Evolutionary conservation across 53 echinoderm and acorn worm genomes (phyloP), one percentile per base, ranked within the genome.

Genomic region (Actinopyga echinites): DNA sequence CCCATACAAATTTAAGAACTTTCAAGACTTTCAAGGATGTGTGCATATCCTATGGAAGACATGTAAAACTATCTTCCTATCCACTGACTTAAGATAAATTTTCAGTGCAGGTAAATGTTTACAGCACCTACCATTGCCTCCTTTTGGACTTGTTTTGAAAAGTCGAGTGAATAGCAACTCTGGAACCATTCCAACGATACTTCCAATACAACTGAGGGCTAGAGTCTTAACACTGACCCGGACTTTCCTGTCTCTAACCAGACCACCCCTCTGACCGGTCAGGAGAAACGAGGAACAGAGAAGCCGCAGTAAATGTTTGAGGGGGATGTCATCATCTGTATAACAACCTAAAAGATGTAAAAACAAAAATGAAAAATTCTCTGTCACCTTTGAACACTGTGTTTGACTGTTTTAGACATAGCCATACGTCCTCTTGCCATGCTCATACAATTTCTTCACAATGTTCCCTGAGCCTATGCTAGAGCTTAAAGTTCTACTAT

Each of bases 211-310:
- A 44, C 92, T 88, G 37, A 94, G 78, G 9, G 94, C 92, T 42
- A 97, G 69, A 13, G 89, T 90, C 64, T 97, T 97, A 19, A 92
- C 94, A 82, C 97, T 97, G 79, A 97, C 89, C 69, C 97, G 77
- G 9, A 92, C 90, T 44, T 75, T 83, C 53, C 89, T 65, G 74
- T 96, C 97, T 33, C 94, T 87, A 29, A 91, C 84, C 28, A 85
- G 82, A 8, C 89, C 86, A 7, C 88, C 91, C 52, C 60, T 90
- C 86, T 88, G 88, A 30, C 94, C 97, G 6, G 92, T 92, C 71
- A 97, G 89, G 1, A 96, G 89, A 84, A 91, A 96, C 0, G 97
- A 94, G 15, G 94, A 89, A 66, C 90, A 79, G 49, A 96, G 64
- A 15, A 92, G 94, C 1, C 97, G 83, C 21, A 94, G 63, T 20